Percentiles rank a stretch among this genome's conserved stretches.
These are phyloP conservation scores for Ciconia maguari DNA, from an alignment of 2,113 vertebrate species.

Conservation along the genomic window DNA sequence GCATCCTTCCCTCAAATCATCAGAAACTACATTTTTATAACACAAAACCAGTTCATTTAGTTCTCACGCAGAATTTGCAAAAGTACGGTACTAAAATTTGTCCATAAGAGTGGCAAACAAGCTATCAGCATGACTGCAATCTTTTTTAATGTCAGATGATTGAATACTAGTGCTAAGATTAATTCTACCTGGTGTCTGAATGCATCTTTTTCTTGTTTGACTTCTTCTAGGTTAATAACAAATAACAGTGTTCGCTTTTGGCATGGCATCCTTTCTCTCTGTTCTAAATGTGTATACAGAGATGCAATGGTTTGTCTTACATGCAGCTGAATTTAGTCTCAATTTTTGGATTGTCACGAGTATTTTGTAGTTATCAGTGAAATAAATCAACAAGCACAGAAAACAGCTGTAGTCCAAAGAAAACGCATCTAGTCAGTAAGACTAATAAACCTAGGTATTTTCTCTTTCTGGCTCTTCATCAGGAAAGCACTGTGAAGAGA, in stretches of 20 bases:
- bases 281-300: neutral
- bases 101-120: neutral
- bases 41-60: neutral
- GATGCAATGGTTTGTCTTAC: neutral
- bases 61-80: neutral
- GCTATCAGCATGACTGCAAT: neutral
- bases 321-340: neutral
- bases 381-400: neutral
- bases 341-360: neutral
- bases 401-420: neutral
- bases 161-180: neutral
- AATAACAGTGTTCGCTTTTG: neutral
- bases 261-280: neutral
- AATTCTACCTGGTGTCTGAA: neutral
- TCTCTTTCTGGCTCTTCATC: neutral
- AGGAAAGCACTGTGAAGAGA: neutral
- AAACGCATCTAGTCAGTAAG: neutral
- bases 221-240: neutral
- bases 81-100: neutral
- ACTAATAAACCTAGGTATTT: neutral
- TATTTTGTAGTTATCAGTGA: neutral
- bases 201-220: neutral
- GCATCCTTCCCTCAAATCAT: neutral
- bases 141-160: neutral
- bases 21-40: neutral